These are phyloP conservation scores for Acrocephalus kingi DNA, from an alignment of 2,113 vertebrate genomes.

Conservation along the genomic window DNA sequence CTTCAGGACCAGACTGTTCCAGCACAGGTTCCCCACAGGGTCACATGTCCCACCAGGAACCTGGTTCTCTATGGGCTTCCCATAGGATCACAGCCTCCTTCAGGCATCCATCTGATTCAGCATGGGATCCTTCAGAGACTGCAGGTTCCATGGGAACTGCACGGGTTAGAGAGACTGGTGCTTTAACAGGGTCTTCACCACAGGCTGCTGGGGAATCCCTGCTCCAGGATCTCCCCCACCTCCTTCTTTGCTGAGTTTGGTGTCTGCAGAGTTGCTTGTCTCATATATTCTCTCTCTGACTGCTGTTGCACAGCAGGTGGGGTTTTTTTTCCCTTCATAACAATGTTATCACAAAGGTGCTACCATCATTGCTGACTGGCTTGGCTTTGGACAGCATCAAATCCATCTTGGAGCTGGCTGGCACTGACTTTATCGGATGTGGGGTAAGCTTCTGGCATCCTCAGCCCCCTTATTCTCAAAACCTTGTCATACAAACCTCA, in stretches of 20 bases:
- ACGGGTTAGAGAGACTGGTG: accelerated
- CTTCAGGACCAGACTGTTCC: background rate
- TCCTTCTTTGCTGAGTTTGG: background rate
- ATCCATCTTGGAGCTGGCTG: background rate
- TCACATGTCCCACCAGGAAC: background rate
- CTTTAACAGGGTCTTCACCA: background rate
- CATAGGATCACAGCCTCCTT: background rate
- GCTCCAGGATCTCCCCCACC: background rate
- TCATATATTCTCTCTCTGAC: background rate
- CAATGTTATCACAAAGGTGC: background rate
- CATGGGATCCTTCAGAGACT: background rate
- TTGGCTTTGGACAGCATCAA: accelerated
- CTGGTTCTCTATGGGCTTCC: background rate
- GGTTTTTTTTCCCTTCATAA: background rate
- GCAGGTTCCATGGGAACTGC: background rate
- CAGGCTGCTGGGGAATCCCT: background rate
- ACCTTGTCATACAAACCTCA: background rate
- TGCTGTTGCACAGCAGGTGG: background rate
- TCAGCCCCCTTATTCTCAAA: background rate
- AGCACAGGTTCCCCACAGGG: background rate
- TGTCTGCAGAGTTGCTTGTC: background rate
- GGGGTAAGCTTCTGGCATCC: background rate
- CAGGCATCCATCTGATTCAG: background rate
- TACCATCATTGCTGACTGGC: accelerated
- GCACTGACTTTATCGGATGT: background rate